Evolutionary conservation across 1,140 invertebrate genomes (phyloP), one percentile per base, ranked within the genome.

Genomic region (Heliconius hewitsoni): DNA sequence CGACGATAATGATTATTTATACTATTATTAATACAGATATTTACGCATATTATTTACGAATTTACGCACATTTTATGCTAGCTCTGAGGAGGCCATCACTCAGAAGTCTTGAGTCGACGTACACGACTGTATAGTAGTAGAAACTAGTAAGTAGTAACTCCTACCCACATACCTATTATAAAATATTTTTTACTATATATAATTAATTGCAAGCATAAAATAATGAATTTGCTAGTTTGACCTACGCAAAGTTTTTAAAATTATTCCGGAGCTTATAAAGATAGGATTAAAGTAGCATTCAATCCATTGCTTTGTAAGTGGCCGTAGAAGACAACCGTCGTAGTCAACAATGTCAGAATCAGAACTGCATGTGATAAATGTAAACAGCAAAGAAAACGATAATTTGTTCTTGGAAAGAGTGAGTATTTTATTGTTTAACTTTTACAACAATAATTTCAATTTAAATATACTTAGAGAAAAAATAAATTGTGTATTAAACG

Each of bases 391-490:
- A 27, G 42, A 46, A 46, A 73, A 73, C 73, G 27, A 74, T 55
- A 46, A 76, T 16, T 39, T 76, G 55, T 37, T 76, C 55, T 60
- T 76, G 34, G 52, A 76, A 66, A 66, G 16, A 70, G 74, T 76
- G 34, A 27, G 60, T 76, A n/a, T 66, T 66, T 76, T n/a, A 11
- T 73, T 50, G 4, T 73, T n/a, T 23, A 57, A 8, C 6, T 52
- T 52, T 52, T 52, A 60, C n/a, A 23, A 3, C 1, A 23, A 60
- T 23, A 60, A 23, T 60, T 23, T 23, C 4, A 23, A 23, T 60
- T 60, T 23, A 11, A 60, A 27, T 60, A 23, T 23, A 6, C 19
- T 23, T 60, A 60, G 8, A 23, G 8, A n/a, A 5, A 46, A 13
- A 16, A 46, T 5, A 5, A 46, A 46, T 46, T 23, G 8, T 74